Conservation (phyloP, 2,113 vertebrate genomes). For the Acanthochromis polyacanthus region DNA sequence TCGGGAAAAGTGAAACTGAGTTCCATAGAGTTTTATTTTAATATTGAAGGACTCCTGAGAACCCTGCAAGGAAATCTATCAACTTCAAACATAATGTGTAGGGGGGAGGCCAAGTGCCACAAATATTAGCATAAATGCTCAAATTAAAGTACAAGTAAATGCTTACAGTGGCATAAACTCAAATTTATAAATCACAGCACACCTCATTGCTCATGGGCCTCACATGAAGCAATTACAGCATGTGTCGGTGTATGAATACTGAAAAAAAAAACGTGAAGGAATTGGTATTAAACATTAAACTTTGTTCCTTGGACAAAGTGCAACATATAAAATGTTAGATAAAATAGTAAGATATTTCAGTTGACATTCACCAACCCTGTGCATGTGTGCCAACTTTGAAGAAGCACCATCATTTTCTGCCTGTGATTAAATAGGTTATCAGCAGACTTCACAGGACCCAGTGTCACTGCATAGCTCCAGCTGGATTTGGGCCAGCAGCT, state of each 20-base stretch:
- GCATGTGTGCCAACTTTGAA: conserved; percentile 29
- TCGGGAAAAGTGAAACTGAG: neutral
- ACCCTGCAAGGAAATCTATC: no score
- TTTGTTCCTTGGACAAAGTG: neutral
- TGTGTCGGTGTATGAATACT: neutral
- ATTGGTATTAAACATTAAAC: conserved; percentile 4
- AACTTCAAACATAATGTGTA: neutral
- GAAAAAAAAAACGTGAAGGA: neutral
- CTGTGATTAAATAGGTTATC: conserved; percentile 55
- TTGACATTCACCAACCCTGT: conserved; percentile 12
- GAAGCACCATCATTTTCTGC: conserved; percentile 45
- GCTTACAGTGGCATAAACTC: conserved; percentile 13
- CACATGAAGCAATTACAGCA: neutral
- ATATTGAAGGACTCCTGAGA: neutral
- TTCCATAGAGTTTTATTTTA: neutral
- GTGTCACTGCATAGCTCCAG: conserved; percentile 33
- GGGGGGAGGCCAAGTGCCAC: neutral
- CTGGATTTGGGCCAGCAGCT: conserved; percentile 55
- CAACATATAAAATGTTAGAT: conserved; percentile 8
- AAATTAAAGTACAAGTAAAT: neutral
- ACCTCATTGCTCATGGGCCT: conserved; percentile 11
- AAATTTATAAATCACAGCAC: conserved; percentile 4
- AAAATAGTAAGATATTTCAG: conserved; percentile 27
- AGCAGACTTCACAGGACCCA: conserved; percentile 46
- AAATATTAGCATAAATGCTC: conserved; percentile 3